Evolutionary conservation across 1,140 invertebrate genomes (phyloP).

Genomic region (Zophobas morio): DNA sequence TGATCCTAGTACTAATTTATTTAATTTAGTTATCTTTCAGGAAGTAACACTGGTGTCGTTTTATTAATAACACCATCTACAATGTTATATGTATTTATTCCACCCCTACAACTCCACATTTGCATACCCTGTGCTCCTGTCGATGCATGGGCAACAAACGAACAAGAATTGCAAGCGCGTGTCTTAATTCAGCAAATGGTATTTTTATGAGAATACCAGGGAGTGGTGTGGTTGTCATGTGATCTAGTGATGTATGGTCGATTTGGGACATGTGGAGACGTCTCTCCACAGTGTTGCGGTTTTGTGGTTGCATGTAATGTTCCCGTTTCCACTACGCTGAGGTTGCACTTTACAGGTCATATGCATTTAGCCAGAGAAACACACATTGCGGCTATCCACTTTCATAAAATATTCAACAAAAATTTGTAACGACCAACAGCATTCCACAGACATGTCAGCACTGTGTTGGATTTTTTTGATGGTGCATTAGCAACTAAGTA

Average conservation of each 20-base stretch:
- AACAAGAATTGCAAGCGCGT: constrained; percentile 3
- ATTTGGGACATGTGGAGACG: constrained; percentile 44
- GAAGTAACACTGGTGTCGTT: no score
- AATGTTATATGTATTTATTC: no score
- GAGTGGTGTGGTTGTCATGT: constrained; percentile 48
- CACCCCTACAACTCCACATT: no score
- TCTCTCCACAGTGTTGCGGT: constrained; percentile 44
- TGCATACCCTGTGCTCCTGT: no score
- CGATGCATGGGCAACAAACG: background rate
- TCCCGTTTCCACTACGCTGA: constrained; percentile 45
- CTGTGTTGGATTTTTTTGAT: no score
- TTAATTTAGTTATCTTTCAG: no score
- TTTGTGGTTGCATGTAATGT: constrained; percentile 45
- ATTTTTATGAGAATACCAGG: constrained; percentile 43
- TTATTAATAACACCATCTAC: no score
- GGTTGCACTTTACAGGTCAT: constrained; percentile 46
- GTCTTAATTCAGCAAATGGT: constrained; percentile 40
- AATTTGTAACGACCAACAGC: constrained; percentile 20
- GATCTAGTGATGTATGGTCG: constrained; percentile 45
- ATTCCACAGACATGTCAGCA: constrained; percentile 7
- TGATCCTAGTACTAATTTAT: no score
- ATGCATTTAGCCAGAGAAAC: constrained; percentile 39
- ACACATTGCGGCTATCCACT: constrained; percentile 13
- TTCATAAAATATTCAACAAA: constrained; percentile 40
- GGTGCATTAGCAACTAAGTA: no score